A percentile compares a stretch with the other conserved stretches of the same genome.
phyloP scores from a whole-genome alignment of 2,888 invertebrate species.

The Athalia rosae region DNA sequence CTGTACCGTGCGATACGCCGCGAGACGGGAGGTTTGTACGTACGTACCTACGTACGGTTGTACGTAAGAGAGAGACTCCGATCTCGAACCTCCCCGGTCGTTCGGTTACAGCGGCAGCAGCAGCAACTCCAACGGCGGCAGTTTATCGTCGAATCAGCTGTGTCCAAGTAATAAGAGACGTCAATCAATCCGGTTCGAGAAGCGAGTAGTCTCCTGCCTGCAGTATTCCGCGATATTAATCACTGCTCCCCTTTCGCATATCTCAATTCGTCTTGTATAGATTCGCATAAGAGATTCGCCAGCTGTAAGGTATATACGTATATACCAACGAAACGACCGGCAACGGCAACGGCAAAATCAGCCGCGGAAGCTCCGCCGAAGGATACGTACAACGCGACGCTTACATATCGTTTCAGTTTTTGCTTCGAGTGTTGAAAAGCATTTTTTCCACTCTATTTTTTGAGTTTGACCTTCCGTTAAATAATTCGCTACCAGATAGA shows the following conservation, averaged over 20 bases:
- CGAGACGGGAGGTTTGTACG: neutral
- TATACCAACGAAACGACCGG: too few species aligned
- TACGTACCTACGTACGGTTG: too few species aligned
- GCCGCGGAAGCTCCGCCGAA: too few species aligned
- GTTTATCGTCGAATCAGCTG: constrained; percentile 11
- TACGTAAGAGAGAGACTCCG: neutral
- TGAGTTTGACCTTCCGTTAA: too few species aligned
- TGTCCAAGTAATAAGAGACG: constrained; percentile 27
- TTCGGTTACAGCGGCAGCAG: neutral
- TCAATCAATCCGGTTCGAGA: constrained; percentile 18
- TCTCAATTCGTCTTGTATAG: neutral
- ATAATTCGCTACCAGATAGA: too few species aligned
- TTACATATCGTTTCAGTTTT: too few species aligned
- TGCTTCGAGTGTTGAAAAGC: too few species aligned
- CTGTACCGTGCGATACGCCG: neutral
- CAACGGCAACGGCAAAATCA: too few species aligned
- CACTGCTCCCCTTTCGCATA: neutral
- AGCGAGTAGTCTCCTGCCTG: neutral
- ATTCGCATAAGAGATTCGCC: neutral
- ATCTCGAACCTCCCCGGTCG: neutral
- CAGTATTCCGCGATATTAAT: neutral
- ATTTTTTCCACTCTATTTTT: too few species aligned
- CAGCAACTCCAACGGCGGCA: neutral
- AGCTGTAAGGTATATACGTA: too few species aligned
- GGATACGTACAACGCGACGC: too few species aligned